phyloP scores from a whole-genome alignment of 1,140 invertebrate species.

The Mizuhopecten yessoensis region DNA sequence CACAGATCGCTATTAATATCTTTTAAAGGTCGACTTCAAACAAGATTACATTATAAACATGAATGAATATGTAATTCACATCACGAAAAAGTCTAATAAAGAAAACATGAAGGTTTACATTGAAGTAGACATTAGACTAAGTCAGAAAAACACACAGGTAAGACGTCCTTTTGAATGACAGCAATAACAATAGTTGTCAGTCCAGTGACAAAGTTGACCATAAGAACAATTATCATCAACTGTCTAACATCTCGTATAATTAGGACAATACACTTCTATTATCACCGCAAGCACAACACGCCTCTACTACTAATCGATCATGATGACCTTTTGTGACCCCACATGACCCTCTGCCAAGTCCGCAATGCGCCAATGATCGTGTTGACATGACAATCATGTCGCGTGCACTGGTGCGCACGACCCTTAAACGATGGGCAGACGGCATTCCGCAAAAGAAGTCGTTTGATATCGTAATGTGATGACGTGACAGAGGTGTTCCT shows the following conservation, averaged over 20 bases:
- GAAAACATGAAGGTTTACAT: neutral
- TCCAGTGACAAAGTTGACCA: neutral
- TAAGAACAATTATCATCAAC: neutral
- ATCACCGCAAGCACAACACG: neutral
- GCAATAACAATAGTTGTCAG: neutral
- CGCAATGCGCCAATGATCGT: constrained; percentile 18
- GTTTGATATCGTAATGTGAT: neutral
- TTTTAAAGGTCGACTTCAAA: constrained; percentile 35
- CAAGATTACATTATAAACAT: constrained; percentile 14
- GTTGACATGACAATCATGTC: constrained; percentile 38
- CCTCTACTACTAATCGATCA: neutral
- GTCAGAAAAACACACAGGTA: neutral
- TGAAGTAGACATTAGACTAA: constrained; percentile 21
- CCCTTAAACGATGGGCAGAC: neutral
- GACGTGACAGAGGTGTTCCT: neutral
- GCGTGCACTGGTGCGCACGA: constrained; percentile 29
- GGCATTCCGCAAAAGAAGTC: neutral
- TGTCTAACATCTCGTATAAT: neutral
- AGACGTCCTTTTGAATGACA: neutral
- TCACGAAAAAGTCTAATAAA: constrained; percentile 19
- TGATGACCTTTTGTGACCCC: neutral
- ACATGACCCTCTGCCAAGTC: neutral
- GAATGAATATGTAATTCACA: constrained; percentile 11
- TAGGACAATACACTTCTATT: constrained; percentile 3
- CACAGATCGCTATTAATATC: constrained; percentile 26